Evolutionary conservation across 2,888 invertebrate species (phyloP).

Genomic region (Xestia ashworthii): DNA sequence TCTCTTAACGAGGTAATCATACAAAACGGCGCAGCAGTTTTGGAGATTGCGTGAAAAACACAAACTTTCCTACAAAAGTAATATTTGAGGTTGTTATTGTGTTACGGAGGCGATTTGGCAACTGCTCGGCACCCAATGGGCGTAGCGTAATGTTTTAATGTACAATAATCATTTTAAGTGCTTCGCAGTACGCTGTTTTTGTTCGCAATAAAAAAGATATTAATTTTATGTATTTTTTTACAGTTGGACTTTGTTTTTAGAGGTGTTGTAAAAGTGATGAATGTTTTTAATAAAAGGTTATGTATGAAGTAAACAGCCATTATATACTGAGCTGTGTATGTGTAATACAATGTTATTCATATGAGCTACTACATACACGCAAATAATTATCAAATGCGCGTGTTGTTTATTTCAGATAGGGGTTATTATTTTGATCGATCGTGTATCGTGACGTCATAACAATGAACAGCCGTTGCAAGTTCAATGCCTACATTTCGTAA

Average conservation of each 20-base stretch:
- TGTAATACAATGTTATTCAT: not conserved
- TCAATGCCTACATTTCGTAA: not conserved
- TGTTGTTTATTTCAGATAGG: not conserved
- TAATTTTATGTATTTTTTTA: slow-evolving; percentile 50
- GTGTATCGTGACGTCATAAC: not conserved
- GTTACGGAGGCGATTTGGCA: slow-evolving; percentile 53
- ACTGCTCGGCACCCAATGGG: slow-evolving; percentile 38
- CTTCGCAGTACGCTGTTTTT: slow-evolving; percentile 39
- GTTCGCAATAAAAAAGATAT: slow-evolving; percentile 45
- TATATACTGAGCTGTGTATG: not conserved
- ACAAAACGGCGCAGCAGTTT: slow-evolving; percentile 53
- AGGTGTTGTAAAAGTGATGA: slow-evolving; percentile 39
- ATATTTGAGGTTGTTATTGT: slow-evolving; percentile 44
- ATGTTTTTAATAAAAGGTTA: slow-evolving; percentile 12
- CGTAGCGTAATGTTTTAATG: slow-evolving; percentile 54
- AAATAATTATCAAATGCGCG: not conserved
- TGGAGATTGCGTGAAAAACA: slow-evolving; percentile 52
- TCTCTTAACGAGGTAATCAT: slow-evolving; percentile 55
- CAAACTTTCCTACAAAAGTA: slow-evolving; percentile 48
- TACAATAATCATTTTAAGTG: slow-evolving; percentile 54
- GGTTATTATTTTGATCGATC: not conserved
- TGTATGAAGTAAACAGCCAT: not conserved
- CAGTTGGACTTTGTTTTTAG: slow-evolving; percentile 24
- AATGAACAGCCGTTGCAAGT: not conserved
- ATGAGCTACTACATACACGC: slow-evolving; percentile 4